Evolutionary conservation across 2,888 invertebrate genomes (phyloP).

Genomic region (Philonicus albiceps): DNA sequence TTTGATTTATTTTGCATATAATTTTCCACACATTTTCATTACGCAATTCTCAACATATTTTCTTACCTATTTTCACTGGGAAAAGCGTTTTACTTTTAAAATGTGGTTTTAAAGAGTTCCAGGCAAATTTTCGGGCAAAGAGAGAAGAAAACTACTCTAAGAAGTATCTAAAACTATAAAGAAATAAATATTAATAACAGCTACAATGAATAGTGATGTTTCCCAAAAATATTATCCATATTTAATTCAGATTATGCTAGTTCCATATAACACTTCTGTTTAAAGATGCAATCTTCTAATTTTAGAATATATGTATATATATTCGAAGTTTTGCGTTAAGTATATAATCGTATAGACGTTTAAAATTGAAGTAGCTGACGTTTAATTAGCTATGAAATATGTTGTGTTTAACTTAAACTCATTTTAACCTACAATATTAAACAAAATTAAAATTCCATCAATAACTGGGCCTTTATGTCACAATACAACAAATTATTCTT

Average conservation of each 20-base stretch:
- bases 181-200: background rate
- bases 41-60: background rate
- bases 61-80: background rate
- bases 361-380: no score
- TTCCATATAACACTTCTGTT: background rate
- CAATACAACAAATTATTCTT: no score
- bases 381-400: no score
- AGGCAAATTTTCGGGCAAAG: background rate
- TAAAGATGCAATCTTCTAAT: background rate
- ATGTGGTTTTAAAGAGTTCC: background rate
- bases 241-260: background rate
- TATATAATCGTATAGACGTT: no score
- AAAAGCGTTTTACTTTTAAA: background rate
- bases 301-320: background rate
- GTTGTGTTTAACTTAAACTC: no score
- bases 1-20: background rate
- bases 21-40: background rate
- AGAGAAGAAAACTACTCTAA: slow-evolving; percentile 39
- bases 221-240: background rate
- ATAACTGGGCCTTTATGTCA: no score
- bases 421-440: no score
- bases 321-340: background rate
- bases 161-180: slow-evolving; percentile 34
- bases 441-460: no score
- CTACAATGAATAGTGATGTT: background rate